Evolutionary conservation across 1,140 invertebrate genomes (phyloP).

Genomic region (Diuraphis noxia): DNA sequence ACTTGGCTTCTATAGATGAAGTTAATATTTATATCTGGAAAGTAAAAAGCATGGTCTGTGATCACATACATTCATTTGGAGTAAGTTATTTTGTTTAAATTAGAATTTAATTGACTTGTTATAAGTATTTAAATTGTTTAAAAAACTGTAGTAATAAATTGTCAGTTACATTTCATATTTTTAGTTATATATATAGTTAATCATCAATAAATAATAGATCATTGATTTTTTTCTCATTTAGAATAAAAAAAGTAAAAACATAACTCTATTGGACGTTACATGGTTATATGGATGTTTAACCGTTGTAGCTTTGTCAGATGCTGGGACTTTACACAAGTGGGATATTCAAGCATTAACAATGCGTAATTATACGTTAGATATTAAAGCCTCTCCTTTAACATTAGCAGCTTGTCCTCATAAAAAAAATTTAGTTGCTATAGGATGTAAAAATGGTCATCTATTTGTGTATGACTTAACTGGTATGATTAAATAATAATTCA

Average conservation of each 20-base stretch:
- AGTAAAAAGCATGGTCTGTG: constrained; percentile 34
- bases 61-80: constrained; percentile 46
- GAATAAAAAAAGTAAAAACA: constrained; percentile 45
- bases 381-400: constrained; percentile 64
- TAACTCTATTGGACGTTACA: constrained; percentile 37
- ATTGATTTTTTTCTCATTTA: background rate
- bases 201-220: background rate
- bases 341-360: constrained; percentile 65
- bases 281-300: constrained; percentile 66
- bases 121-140: background rate
- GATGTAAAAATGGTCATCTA: constrained; percentile 69
- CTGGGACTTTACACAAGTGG: constrained; percentile 61
- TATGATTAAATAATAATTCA: constrained; percentile 55
- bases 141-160: background rate
- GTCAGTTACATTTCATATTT: background rate
- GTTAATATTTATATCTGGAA: constrained; percentile 50
- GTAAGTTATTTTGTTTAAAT: constrained; percentile 5
- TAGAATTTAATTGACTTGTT: background rate
- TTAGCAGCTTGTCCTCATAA: constrained; percentile 68
- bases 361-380: constrained; percentile 61
- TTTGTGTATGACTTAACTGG: constrained; percentile 67
- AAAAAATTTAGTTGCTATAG: constrained; percentile 67
- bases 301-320: constrained; percentile 65
- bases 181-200: background rate
- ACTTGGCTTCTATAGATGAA: constrained; percentile 46